A percentile compares a stretch with the other conserved stretches of the same genome.
These are phyloP conservation scores for Drosophila arawakana DNA, from an alignment of 1,140 invertebrate genomes.

Conservation along the genomic window DNA sequence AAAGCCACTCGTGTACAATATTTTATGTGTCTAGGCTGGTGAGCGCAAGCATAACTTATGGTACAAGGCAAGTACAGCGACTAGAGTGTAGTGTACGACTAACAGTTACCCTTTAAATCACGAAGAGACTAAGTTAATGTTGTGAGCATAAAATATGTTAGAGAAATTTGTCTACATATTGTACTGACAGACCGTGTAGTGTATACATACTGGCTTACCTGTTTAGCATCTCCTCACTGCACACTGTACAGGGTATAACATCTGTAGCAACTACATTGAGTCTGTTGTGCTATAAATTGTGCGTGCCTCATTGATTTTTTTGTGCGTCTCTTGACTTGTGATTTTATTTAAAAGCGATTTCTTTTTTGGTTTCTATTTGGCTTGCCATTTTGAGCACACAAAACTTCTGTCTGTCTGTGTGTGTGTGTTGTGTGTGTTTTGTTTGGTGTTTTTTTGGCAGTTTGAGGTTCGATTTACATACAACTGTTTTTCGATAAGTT, in stretches of 20 bases:
- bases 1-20: constrained; percentile 69
- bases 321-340: constrained; percentile 52
- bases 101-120: background rate
- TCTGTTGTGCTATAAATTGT: constrained; percentile 64
- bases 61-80: constrained; percentile 17
- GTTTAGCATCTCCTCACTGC: background rate
- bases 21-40: constrained; percentile 59
- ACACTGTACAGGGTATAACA: constrained; percentile 25
- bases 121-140: constrained; percentile 6
- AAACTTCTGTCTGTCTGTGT: background rate
- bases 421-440: constrained; percentile 6
- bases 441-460: background rate
- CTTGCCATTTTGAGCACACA: constrained; percentile 13
- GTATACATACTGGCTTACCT: too few species aligned
- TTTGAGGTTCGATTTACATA: constrained; percentile 49
- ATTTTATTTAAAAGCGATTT: constrained; percentile 65
- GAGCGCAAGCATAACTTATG: constrained; percentile 61
- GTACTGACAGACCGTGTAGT: too few species aligned
- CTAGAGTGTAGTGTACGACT: background rate
- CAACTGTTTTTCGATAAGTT: constrained; percentile 13
- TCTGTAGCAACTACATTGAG: constrained; percentile 16
- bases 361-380: constrained; percentile 48
- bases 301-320: constrained; percentile 60
- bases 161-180: too few species aligned
- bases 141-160: background rate